Evolutionary conservation across 2,888 invertebrate species (phyloP).

Genomic region (Hipparchia semele): DNA sequence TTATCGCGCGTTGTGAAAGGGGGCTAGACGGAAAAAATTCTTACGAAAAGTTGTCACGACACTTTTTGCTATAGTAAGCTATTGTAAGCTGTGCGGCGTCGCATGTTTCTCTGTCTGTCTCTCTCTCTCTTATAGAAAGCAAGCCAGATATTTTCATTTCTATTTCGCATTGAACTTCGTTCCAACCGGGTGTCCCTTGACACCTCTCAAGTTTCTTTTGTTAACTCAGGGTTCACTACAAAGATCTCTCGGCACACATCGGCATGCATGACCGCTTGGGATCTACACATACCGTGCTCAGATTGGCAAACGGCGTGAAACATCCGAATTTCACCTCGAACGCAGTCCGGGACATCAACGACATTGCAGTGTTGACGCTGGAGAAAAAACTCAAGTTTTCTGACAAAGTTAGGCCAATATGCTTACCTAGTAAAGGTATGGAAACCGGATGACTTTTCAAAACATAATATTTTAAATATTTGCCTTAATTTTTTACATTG

Average conservation of each 20-base stretch:
- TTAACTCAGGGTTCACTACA: slow-evolving; percentile 62
- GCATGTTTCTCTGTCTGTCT: too few relatives aligned
- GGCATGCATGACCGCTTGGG: slow-evolving; percentile 81
- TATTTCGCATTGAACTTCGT: too few relatives aligned
- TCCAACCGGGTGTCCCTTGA: too few relatives aligned
- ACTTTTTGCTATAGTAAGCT: too few relatives aligned
- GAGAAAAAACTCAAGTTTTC: slow-evolving; percentile 67
- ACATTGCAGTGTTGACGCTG: slow-evolving; percentile 81
- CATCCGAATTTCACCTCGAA: slow-evolving; percentile 80
- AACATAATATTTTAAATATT: neutral
- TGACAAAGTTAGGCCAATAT: slow-evolving; percentile 76
- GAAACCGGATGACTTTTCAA: neutral
- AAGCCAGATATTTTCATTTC: too few relatives aligned
- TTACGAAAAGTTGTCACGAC: too few relatives aligned
- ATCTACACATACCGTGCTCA: slow-evolving; percentile 52
- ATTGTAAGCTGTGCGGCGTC: too few relatives aligned
- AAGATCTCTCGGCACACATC: slow-evolving; percentile 68
- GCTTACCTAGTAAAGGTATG: slow-evolving; percentile 68
- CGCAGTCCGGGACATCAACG: slow-evolving; percentile 81
- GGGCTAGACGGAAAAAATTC: too few relatives aligned
- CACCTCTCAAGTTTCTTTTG: too few relatives aligned
- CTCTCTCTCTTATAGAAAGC: too few relatives aligned
- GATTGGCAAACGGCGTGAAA: slow-evolving; percentile 61
- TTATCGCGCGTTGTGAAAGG: too few relatives aligned
- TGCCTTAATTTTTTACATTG: too few relatives aligned